Evolutionary conservation across 64 coral and sea anemone genomes (phyloP).

Genomic region (Orbicella faveolata): DNA sequence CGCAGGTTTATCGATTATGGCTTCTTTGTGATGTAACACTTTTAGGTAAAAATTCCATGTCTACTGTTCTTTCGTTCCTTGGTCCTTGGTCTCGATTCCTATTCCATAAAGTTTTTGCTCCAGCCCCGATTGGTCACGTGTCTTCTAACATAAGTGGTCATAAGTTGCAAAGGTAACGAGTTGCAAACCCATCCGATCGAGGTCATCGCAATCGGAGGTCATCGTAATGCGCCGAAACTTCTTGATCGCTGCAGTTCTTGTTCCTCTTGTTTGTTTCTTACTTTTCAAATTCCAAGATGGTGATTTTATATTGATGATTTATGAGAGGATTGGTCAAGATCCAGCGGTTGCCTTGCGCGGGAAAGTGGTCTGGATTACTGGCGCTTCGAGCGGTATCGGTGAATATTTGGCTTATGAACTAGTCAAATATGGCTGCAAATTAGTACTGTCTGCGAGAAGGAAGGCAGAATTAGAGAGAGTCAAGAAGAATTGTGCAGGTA

Average conservation of each 20-base stretch:
- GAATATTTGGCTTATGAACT: constrained; percentile 58
- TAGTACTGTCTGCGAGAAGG: constrained; percentile 66
- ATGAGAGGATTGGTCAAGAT: constrained; percentile 37
- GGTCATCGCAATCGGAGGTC: too few species aligned
- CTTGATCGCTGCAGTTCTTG: constrained; percentile 3
- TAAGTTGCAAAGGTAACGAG: too few species aligned
- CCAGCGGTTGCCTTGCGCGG: constrained; percentile 30
- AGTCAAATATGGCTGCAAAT: constrained; percentile 38
- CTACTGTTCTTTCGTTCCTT: too few species aligned
- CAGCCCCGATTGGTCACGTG: too few species aligned
- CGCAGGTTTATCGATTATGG: too few species aligned
- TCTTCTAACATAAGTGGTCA: too few species aligned
- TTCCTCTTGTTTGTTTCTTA: constrained; percentile 39
- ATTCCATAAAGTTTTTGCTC: too few species aligned
- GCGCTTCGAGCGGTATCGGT: constrained; percentile 34
- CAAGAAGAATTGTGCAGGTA: constrained; percentile 58
- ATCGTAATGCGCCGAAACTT: background rate
- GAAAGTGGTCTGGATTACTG: constrained; percentile 66
- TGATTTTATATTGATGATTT: constrained; percentile 37
- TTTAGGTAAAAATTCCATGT: too few species aligned
- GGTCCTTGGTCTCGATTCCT: too few species aligned
- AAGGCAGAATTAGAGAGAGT: constrained; percentile 55
- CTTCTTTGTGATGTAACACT: too few species aligned
- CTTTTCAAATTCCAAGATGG: constrained; percentile 49
- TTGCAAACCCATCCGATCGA: too few species aligned